phyloP scores from a whole-genome alignment of 2,888 invertebrate species.

The Plagodis dolabraria region DNA sequence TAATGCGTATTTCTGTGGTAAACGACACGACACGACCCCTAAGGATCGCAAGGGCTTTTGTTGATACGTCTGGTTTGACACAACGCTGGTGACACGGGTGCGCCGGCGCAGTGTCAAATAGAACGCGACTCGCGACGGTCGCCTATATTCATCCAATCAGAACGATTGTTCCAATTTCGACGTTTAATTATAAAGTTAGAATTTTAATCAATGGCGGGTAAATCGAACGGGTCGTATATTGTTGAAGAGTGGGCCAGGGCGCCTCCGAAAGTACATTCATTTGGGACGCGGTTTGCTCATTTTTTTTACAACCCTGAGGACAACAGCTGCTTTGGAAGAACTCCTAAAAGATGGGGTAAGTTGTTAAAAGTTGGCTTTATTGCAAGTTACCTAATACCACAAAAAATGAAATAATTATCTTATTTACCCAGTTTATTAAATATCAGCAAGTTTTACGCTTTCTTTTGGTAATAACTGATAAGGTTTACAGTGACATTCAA shows the following conservation, averaged over 20 bases:
- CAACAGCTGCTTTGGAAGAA: constrained; percentile 71
- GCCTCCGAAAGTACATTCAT: constrained; percentile 59
- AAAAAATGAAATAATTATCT: too few species aligned
- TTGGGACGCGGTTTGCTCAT: constrained; percentile 54
- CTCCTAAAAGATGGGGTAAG: constrained; percentile 79
- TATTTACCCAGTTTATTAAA: too few species aligned
- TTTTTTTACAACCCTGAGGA: constrained; percentile 71
- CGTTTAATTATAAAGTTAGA: constrained; percentile 1
- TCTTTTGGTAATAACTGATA: too few species aligned
- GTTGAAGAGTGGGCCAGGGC: constrained; percentile 72
- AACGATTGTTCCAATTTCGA: constrained; percentile 3
- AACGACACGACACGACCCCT: constrained; percentile 1
- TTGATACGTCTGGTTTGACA: constrained; percentile 22
- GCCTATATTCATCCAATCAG: constrained; percentile 31
- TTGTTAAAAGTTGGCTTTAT: constrained; percentile 17
- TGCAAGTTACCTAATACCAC: background rate
- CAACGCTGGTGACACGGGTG: constrained; percentile 39
- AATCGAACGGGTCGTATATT: constrained; percentile 57
- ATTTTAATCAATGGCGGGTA: constrained; percentile 53
- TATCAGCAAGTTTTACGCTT: too few species aligned
- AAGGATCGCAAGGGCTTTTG: constrained; percentile 23
- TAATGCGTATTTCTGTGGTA: too few species aligned
- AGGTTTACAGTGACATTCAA: too few species aligned
- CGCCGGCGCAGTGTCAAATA: constrained; percentile 54
- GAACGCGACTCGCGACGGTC: constrained; percentile 46